phyloP scores from a whole-genome alignment of 2,113 vertebrate species.

The Tretioscincus oriximinensis region DNA sequence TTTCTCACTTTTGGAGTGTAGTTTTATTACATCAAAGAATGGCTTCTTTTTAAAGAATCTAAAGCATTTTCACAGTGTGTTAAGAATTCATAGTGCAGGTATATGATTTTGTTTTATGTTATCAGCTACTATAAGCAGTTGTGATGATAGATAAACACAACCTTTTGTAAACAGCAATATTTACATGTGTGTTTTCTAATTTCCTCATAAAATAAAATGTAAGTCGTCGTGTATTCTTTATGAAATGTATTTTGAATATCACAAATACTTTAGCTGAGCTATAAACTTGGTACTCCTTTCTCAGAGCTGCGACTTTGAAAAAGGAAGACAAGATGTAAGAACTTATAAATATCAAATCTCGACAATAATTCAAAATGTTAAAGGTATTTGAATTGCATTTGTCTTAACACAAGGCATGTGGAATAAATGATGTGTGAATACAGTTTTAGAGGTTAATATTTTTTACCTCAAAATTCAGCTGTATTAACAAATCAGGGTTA shows the following conservation, averaged over 20 bases:
- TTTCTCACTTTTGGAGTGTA: conserved; percentile 36
- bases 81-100: conserved; percentile 15
- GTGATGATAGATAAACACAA: conserved; percentile 39
- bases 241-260: conserved; percentile 56
- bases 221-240: conserved; percentile 65
- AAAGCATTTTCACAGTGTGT: conserved; percentile 52
- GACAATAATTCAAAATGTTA: neutral
- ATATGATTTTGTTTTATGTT: conserved; percentile 37
- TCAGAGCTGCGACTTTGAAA: neutral
- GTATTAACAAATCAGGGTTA: neutral
- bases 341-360: neutral
- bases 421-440: too few species aligned
- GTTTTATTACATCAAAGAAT: conserved; percentile 28
- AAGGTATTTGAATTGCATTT: neutral
- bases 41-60: conserved; percentile 41
- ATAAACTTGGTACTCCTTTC: neutral
- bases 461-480: neutral
- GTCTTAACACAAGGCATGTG: neutral
- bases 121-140: conserved; percentile 42
- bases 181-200: conserved; percentile 67
- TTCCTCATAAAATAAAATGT: conserved; percentile 74
- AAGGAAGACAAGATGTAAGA: neutral
- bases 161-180: conserved; percentile 70
- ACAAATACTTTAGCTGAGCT: conserved; percentile 36
- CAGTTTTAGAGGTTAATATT: too few species aligned